A percentile compares a stretch with the other conserved stretches of the same genome.
These are phyloP conservation scores for Parnassius apollo DNA, from an alignment of 2,888 invertebrate species.

Conservation along the genomic window DNA sequence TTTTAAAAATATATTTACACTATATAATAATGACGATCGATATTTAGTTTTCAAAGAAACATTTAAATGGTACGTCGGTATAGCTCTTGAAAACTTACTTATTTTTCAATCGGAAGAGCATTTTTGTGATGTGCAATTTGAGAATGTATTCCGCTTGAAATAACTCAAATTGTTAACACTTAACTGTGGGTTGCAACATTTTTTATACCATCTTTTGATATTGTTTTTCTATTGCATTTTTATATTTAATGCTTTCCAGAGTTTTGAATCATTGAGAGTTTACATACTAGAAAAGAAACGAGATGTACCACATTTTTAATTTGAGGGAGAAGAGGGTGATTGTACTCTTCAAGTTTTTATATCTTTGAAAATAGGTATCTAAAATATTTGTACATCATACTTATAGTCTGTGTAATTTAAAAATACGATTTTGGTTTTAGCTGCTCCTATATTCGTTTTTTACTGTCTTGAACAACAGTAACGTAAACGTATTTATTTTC, in stretches of 20 bases:
- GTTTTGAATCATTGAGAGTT: constrained; percentile 19
- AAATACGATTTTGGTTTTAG: no score
- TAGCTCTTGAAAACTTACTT: constrained; percentile 33
- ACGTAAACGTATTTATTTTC: no score
- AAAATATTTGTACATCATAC: no score
- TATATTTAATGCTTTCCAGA: constrained; percentile 5
- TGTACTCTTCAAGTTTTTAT: no score
- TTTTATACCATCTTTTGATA: constrained; percentile 57
- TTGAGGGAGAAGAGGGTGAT: constrained; percentile 18
- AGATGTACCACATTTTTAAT: constrained; percentile 20
- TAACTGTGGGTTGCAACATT: constrained; percentile 51
- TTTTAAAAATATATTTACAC: constrained; percentile 28
- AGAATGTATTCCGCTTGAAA: constrained; percentile 77
- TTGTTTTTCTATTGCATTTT: constrained; percentile 56
- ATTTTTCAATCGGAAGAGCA: constrained; percentile 61
- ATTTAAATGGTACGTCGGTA: constrained; percentile 6
- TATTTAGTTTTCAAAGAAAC: constrained; percentile 4
- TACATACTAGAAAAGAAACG: constrained; percentile 10
- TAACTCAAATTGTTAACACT: constrained; percentile 64
- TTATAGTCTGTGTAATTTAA: no score
- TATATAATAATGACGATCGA: neutral
- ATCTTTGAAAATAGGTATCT: no score
- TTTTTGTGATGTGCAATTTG: constrained; percentile 71
- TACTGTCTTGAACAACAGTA: no score
- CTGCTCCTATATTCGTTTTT: no score